Conservation (phyloP, 2,888 invertebrate species). For the Silvanus unidentatus region DNA sequence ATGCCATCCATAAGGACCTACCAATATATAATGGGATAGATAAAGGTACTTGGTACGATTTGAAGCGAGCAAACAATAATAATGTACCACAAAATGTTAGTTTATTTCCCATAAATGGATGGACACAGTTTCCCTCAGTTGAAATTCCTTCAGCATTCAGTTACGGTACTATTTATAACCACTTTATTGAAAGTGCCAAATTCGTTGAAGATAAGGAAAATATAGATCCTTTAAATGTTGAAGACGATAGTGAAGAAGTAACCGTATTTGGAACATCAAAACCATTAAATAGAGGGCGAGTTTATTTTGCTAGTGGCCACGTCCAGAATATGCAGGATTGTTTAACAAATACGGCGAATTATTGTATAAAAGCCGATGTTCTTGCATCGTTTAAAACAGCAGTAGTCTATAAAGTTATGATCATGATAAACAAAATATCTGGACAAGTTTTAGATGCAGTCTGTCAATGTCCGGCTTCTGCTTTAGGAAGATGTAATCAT, state of each 20-base stretch:
- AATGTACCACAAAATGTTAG: too few species aligned
- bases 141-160: background rate
- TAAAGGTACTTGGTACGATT: too few species aligned
- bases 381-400: too few species aligned
- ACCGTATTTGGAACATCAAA: background rate
- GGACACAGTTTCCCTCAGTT: background rate
- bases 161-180: background rate
- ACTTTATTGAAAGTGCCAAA: background rate
- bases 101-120: background rate
- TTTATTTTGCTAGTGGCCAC: background rate
- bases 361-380: too few species aligned
- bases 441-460: constrained; percentile 8
- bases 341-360: too few species aligned
- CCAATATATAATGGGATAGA: too few species aligned
- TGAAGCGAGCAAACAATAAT: too few species aligned
- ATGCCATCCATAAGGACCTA: too few species aligned
- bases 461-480: constrained; percentile 17
- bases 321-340: too few species aligned
- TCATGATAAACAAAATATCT: too few species aligned
- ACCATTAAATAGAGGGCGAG: background rate
- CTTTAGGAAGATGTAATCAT: constrained; percentile 11
- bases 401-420: too few species aligned
- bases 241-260: background rate
- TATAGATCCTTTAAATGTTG: background rate
- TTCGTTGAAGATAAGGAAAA: too few species aligned